Base-by-base conservation (phyloP, 2,113 vertebrate genomes). In the Ahaetulla prasina region DNA sequence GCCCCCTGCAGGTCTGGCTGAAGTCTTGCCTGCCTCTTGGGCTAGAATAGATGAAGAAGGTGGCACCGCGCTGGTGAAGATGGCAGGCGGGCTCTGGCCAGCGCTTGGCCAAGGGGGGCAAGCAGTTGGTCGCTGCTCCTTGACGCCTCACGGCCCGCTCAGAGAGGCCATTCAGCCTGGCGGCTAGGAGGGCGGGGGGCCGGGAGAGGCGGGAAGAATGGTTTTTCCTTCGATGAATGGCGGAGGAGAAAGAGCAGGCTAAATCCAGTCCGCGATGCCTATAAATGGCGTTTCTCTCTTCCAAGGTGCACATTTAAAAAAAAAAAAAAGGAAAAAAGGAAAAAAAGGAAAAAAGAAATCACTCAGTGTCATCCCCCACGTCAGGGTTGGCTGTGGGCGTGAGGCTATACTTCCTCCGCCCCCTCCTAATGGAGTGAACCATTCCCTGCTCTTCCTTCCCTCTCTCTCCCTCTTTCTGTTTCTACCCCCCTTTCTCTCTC, bases 371-470 rank as follows among this genome's bases (percentile, higher is more conserved):
- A 97, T 97, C 97, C 97, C 97, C 96, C 98, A 97, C 98, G 98
- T 98, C 98, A 98, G 97, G 97, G 97, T 96, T 96, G 96, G 95
- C 96, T 96, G 98, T 98, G 98, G 98, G 98, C 98, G 98, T 98
- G 97, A 97, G 97, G 97, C 96, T 97, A 96, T 96, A 91, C 97
- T 98, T 97, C 97, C 97, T 94, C 98, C 98, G 97, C 98, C 98
- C 98, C 97, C 98, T 97, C 97, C 97, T 97, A 98, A 98, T 98
- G 98, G 98, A 98, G 98, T 97, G 97, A 98, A 98, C 98, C 98
- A 98, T 98, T 98, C 97, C 97, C 96, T 95, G 97, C 96, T 95
- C 97, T 96, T 95, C 95, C 93, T 96, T 94, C 95, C 95, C 94
- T 95, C 95, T 92, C 93, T 90, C 92, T 94, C 97, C 96, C 95